Conservation (phyloP, 2,797 vertebrate species). For the Tadarida brasiliensis region DNA sequence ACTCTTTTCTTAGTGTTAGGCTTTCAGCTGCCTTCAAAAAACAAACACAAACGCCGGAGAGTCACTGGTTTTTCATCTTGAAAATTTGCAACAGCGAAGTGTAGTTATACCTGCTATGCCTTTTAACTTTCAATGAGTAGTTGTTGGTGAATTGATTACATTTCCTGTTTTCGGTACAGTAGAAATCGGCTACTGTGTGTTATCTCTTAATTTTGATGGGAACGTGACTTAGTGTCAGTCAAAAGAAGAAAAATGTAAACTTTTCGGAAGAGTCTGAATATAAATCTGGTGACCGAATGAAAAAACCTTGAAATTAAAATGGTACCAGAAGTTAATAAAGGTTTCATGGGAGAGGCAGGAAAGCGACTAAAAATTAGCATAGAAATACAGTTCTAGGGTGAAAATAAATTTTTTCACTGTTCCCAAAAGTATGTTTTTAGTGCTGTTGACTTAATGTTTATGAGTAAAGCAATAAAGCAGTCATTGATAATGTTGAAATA, state of each 20-base stretch:
- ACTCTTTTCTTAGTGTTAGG: not conserved
- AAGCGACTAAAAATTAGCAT: conserved; percentile 10
- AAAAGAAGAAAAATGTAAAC: conserved; percentile 13
- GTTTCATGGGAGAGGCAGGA: conserved; percentile 1
- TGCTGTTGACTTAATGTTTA: not conserved
- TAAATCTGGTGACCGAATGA: not conserved
- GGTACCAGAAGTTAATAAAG: not conserved
- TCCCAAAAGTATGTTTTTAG: not conserved
- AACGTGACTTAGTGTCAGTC: not conserved
- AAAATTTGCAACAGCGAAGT: conserved; percentile 34
- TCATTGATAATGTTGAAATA: not conserved
- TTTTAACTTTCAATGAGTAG: not conserved
- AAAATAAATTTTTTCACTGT: not conserved
- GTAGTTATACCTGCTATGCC: not conserved
- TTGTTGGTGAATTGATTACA: not conserved
- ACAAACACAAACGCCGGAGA: not conserved
- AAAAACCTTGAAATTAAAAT: conserved; percentile 24
- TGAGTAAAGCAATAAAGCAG: conserved; percentile 1
- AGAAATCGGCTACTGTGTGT: not conserved
- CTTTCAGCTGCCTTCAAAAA: not conserved
- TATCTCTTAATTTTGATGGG: conserved; percentile 12
- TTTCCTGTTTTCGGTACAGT: not conserved
- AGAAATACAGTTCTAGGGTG: conserved; percentile 3
- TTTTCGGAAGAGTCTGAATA: not conserved
- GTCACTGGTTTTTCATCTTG: not conserved